Evolutionary conservation across 2,888 invertebrate genomes (phyloP).

Genomic region (Amblyteles armatorius): DNA sequence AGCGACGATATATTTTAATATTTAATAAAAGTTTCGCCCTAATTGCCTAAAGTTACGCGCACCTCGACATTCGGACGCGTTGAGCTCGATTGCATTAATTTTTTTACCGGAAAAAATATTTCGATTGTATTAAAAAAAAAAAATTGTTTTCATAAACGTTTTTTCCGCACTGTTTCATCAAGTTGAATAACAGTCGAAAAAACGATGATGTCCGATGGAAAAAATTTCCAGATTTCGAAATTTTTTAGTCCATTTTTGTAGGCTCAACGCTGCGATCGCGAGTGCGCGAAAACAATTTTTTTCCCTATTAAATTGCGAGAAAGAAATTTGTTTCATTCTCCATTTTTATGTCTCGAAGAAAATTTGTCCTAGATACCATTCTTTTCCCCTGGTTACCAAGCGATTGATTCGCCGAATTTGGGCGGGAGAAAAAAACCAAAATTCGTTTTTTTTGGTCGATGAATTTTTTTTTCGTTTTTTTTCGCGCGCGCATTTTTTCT

Average conservation of each 20-base stretch:
- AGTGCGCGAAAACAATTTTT: slow-evolving; percentile 55
- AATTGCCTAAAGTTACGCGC: slow-evolving; percentile 55
- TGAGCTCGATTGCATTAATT: slow-evolving; percentile 11
- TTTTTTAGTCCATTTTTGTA: slow-evolving; percentile 17
- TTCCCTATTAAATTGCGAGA: slow-evolving; percentile 55
- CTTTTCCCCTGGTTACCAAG: slow-evolving; percentile 26
- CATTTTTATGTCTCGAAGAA: slow-evolving; percentile 39
- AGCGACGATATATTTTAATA: slow-evolving; percentile 44
- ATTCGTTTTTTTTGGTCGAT: slow-evolving; percentile 11
- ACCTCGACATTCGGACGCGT: slow-evolving; percentile 8
- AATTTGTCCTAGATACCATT: slow-evolving; percentile 56
- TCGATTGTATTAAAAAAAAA: not conserved
- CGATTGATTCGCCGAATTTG: not conserved
- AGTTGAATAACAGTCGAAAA: slow-evolving; percentile 21
- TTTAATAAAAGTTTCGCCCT: slow-evolving; percentile 43
- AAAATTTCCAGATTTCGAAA: not conserved
- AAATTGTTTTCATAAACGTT: not conserved
- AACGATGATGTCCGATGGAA: slow-evolving; percentile 22
- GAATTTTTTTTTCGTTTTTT: slow-evolving; percentile 16
- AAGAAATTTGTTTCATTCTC: slow-evolving; percentile 15
- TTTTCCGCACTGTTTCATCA: not conserved
- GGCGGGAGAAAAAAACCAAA: slow-evolving; percentile 10
- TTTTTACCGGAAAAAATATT: slow-evolving; percentile 2
- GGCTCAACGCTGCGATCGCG: slow-evolving; percentile 44
- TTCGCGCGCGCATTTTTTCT: slow-evolving; percentile 2